A percentile compares a stretch with the other conserved stretches of the same genome.
Conservation (phyloP, 2,113 vertebrate genomes). For the Aegotheles bennettii region DNA sequence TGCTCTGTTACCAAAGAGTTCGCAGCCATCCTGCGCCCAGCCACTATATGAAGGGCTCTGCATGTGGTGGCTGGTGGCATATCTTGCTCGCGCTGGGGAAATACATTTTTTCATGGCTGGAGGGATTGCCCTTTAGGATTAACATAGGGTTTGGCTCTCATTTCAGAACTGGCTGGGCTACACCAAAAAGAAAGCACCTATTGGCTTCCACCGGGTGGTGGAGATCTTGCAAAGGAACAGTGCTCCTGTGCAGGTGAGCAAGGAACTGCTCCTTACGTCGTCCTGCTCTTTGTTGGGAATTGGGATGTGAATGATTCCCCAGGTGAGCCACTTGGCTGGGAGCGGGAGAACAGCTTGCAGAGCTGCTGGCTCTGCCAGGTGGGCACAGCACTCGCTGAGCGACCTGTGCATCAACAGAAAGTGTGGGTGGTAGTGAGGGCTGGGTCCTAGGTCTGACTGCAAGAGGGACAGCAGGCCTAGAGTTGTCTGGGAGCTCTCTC, state of each 20-base stretch:
- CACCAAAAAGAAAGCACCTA: conserved; percentile 88
- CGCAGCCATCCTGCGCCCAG: background rate
- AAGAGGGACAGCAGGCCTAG: background rate
- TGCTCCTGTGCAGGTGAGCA: conserved; percentile 85
- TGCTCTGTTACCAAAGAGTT: background rate
- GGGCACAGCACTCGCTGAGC: fast-evolving
- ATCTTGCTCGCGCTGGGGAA: background rate
- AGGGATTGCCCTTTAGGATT: background rate
- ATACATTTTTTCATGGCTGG: background rate
- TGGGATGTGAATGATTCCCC: background rate
- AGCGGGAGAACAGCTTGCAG: fast-evolving
- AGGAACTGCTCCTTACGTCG: background rate
- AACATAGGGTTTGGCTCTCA: background rate
- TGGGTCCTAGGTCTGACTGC: background rate
- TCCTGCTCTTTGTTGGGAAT: background rate
- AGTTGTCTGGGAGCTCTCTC: background rate
- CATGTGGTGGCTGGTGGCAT: background rate
- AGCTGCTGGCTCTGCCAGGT: background rate
- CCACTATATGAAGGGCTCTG: background rate
- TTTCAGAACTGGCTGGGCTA: conserved; percentile 93
- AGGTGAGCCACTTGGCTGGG: background rate
- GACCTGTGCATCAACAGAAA: background rate
- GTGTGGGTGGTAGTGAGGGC: background rate
- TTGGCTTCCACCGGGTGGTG: conserved; percentile 89
- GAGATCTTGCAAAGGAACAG: conserved; percentile 92